Evolutionary conservation across 2,888 invertebrate genomes (phyloP), one percentile per base, ranked within the genome.

Genomic region (Miltochrista miniata): DNA sequence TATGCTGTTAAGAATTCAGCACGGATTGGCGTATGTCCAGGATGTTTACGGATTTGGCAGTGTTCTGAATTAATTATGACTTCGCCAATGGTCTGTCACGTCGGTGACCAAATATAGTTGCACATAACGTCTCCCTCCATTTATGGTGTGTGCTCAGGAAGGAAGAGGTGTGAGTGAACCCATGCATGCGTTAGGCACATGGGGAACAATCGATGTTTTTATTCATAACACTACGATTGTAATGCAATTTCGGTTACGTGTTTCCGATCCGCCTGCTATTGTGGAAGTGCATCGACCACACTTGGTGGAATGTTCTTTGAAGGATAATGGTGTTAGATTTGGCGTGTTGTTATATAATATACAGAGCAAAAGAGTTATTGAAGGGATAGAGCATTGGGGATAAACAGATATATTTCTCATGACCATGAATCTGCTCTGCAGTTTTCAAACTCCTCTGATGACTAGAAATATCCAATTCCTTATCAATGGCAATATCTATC

Each of bases 141-240:
- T 74, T 87, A 87, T 70, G 90, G 86, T 43, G 56, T 68, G 64
- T 68, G 76, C 80, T 70, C 78, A 81, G 90, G 89, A 90, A 89
- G 87, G 84, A 84, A 84, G 79, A 73, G 69, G 81, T 81, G 89
- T 89, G 85, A 84, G 68, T 83, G 87, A 83, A 90, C 88, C 80
- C 65, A 64, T 59, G 66, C 61, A 69, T 65, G 69, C 65, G 57
- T 64, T 57, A 64, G 63, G 53, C 48, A 66, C 64, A 59, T 54
- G 61, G 62, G 18, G 66, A 70, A 76, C 77, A 77, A 76, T 75
- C 59, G 76, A 68, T 68, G 70, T 67, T 74, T 73, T 67, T 65
- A 74, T 72, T 70, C 72, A 67, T 63, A 69, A 66, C 55, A 60
- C 35, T 56, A 54, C 75, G 70, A 80, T 85, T 75, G 72, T 81